Percentiles rank a stretch among this genome's conserved stretches.
Conservation (phyloP, 2,888 invertebrate genomes). For the Priocnemis perturbator region DNA sequence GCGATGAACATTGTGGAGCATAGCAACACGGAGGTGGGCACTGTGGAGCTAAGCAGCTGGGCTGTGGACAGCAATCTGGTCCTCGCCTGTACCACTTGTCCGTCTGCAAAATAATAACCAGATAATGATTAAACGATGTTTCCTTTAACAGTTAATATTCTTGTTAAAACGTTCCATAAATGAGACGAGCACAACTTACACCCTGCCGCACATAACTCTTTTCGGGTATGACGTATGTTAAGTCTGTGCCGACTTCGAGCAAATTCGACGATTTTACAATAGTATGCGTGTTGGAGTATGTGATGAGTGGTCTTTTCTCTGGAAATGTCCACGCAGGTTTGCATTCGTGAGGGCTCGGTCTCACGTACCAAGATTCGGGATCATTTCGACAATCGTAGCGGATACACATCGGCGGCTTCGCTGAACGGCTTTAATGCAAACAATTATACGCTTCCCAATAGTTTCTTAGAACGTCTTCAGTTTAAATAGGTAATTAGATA, state of each 20-base stretch:
- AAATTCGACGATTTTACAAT: slow-evolving; percentile 55
- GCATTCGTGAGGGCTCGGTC: slow-evolving; percentile 64
- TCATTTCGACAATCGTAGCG: slow-evolving; percentile 61
- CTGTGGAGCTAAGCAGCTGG: slow-evolving; percentile 56
- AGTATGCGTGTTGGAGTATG: slow-evolving; percentile 57
- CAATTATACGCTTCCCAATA: background rate
- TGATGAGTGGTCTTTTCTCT: slow-evolving; percentile 64
- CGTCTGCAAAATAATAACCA: slow-evolving; percentile 43
- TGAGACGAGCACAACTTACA: slow-evolving; percentile 49
- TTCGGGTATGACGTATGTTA: slow-evolving; percentile 57
- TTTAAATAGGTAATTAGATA: no score
- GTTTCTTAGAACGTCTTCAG: no score
- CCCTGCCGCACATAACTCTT: slow-evolving; percentile 61
- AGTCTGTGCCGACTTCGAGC: slow-evolving; percentile 48
- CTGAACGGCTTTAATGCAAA: slow-evolving; percentile 31
- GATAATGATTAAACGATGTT: background rate
- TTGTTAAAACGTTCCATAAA: no score
- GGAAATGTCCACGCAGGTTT: slow-evolving; percentile 66
- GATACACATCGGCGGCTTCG: slow-evolving; percentile 51
- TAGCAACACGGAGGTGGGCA: slow-evolving; percentile 46
- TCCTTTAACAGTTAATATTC: background rate
- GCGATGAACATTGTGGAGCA: background rate
- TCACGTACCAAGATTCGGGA: slow-evolving; percentile 62
- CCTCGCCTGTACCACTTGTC: slow-evolving; percentile 61
- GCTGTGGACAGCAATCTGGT: slow-evolving; percentile 57